Evolutionary conservation across 35 echinoderm and acorn worm species (phyloP), one percentile per base, ranked within the genome.

Genomic region (Stichopus chloronotus): DNA sequence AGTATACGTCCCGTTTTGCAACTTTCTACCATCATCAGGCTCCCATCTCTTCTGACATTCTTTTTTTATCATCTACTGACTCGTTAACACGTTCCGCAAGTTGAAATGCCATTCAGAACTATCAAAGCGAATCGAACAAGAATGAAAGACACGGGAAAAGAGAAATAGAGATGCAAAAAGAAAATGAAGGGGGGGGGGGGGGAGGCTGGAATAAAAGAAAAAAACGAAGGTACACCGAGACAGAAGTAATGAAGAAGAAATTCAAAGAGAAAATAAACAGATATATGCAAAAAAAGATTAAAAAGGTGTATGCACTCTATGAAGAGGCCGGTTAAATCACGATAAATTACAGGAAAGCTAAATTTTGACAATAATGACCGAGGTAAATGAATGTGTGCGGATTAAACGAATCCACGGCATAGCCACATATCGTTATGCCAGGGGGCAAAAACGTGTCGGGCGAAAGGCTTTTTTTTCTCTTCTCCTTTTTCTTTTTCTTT

Each of bases 331-430:
- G 55, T 14, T 85, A 85, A 43, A 89, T 89, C 57, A 89, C 43
- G 65, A 89, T 54, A 71, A 53, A 89, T 89, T 63, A 52, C 59
- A 25, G 4, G 87, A 52, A 52, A 74, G 87, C 87, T 71, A 71
- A 25, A 89, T 59, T 89, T 89, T 89, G 87, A 89, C 87, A 89
- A 89, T 89, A 89, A 89, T 89, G 87, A 89, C 87, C 87, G 65
- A 52, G 65, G 25, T 63, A 89, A 89, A 89, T 89, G 60, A 89
- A 89, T 89, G 87, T 89, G 19, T 53, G 65, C 25, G 87, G 65
- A 89, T 89, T 89, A 89, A 89, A 71, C 60, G 87, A 71, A 53
- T 74, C 87, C 57, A 61, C 65, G 57, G 57, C 57, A 71, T 74
- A 59, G 87, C 52, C 87, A 89, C 87, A 89, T 74, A 63, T 89